phyloP scores from a whole-genome alignment of 2,113 vertebrate species.

The Montifringilla adamsi region DNA sequence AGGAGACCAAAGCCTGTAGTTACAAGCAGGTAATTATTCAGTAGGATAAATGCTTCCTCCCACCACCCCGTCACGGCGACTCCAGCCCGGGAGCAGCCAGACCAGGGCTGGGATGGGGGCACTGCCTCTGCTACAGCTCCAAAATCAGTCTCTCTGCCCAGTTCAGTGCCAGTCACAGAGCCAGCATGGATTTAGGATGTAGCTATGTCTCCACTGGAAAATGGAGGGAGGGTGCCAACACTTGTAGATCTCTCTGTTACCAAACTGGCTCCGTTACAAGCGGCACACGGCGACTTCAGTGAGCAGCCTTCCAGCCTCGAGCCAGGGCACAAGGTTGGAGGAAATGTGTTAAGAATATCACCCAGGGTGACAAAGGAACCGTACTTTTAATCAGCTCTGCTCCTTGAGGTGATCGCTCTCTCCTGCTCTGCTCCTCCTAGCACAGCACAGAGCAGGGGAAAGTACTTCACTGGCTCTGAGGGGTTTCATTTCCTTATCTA shows the following conservation, averaged over 20 bases:
- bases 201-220: neutral
- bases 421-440: neutral
- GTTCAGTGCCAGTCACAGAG: neutral
- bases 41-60: neutral
- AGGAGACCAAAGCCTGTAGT: neutral
- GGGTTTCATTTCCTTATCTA: neutral
- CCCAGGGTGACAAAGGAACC: neutral
- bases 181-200: neutral
- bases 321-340: neutral
- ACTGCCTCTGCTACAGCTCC: neutral
- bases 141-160: accelerated
- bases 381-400: neutral
- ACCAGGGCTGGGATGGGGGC: neutral
- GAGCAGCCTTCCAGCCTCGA: neutral
- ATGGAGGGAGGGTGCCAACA: neutral
- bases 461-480: neutral
- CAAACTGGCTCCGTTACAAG: neutral
- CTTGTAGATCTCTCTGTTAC: conserved; percentile 1
- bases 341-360: neutral
- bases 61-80: accelerated
- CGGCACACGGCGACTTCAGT: neutral
- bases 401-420: neutral
- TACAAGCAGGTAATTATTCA: neutral
- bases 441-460: neutral
- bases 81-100: neutral